These are phyloP conservation scores for Natator depressus DNA, from an alignment of 2,113 vertebrate species.

Conservation along the genomic window DNA sequence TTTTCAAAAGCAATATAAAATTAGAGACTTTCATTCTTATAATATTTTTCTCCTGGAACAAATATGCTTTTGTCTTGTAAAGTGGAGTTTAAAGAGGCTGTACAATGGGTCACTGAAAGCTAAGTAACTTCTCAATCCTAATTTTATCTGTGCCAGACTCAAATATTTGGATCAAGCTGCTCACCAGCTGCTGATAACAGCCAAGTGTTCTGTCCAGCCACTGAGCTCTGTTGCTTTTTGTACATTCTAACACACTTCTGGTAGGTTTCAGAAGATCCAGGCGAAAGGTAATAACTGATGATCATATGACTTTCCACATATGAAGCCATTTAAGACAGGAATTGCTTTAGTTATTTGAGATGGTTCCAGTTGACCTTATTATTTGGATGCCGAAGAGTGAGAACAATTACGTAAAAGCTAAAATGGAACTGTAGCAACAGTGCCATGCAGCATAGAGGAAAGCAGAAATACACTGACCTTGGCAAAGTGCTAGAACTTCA, in stretches of 20 bases:
- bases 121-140: conserved; percentile 54
- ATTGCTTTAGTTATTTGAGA: conserved; percentile 58
- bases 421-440: conserved; percentile 47
- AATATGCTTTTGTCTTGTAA: conserved; percentile 55
- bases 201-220: not conserved
- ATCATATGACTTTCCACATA: conserved; percentile 64
- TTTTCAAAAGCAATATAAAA: conserved; percentile 58
- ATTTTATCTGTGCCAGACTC: conserved; percentile 43
- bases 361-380: conserved; percentile 70
- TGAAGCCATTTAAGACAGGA: conserved; percentile 73
- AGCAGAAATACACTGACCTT: not conserved
- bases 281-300: conserved; percentile 47
- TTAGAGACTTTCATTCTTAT: conserved; percentile 48
- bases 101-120: conserved; percentile 53
- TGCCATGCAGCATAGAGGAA: conserved; percentile 31
- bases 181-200: not conserved
- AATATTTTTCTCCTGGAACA: conserved; percentile 55
- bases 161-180: conserved; percentile 40
- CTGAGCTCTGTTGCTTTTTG: conserved; percentile 41
- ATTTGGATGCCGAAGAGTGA: conserved; percentile 53
- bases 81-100: conserved; percentile 57
- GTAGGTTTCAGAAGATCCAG: conserved; percentile 60
- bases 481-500: not conserved
- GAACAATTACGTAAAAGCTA: conserved; percentile 68
- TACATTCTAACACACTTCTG: conserved; percentile 28